phyloP scores from a whole-genome alignment of 2,888 invertebrate genomes.

The Mongoloraphidia duomilia region DNA sequence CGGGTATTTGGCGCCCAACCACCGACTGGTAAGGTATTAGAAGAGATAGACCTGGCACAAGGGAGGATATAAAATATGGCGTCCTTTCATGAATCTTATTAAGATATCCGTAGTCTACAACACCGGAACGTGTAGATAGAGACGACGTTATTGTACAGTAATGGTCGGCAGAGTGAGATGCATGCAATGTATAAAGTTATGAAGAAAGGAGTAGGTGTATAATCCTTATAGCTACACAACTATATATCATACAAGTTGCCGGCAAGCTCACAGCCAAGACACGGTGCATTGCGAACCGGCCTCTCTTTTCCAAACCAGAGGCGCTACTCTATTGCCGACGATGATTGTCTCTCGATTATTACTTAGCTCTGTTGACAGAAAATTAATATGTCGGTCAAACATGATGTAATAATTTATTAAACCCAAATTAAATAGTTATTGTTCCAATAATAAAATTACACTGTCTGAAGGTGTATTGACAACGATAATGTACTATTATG shows the following conservation, averaged over 20 bases:
- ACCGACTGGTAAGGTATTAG: not conserved
- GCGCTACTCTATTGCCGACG: too few species aligned
- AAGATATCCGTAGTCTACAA: constrained; percentile 45
- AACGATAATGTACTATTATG: too few species aligned
- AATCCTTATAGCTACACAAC: constrained; percentile 36
- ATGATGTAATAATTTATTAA: too few species aligned
- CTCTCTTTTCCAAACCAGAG: too few species aligned
- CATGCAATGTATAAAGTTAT: constrained; percentile 28
- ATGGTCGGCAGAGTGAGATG: constrained; percentile 21
- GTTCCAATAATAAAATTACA: too few species aligned
- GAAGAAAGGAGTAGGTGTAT: constrained; percentile 38
- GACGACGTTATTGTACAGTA: constrained; percentile 24
- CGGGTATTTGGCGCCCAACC: not conserved
- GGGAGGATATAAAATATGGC: constrained; percentile 65
- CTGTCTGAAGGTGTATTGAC: too few species aligned
- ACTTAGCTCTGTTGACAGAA: too few species aligned
- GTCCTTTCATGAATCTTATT: constrained; percentile 74
- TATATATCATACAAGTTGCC: constrained; percentile 27
- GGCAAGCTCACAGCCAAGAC: too few species aligned
- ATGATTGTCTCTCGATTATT: too few species aligned
- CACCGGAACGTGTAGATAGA: constrained; percentile 37
- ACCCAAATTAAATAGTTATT: too few species aligned
- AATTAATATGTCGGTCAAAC: too few species aligned
- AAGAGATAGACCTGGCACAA: constrained; percentile 22
- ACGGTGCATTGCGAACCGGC: too few species aligned